Conservation (phyloP, 2,888 invertebrate species). For the Megaustenia siamemsis region DNA sequence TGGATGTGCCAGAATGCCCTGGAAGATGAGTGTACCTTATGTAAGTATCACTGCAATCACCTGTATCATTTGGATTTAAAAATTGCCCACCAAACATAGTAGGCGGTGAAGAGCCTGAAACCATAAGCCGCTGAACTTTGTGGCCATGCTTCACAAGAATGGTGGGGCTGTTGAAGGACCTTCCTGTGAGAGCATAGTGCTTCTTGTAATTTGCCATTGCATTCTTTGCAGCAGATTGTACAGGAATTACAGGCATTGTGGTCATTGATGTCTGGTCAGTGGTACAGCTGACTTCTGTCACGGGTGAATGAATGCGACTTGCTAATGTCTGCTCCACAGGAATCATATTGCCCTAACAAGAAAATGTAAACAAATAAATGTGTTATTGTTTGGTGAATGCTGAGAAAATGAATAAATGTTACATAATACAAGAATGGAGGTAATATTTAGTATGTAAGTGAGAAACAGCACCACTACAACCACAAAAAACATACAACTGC, state of each 20-base stretch:
- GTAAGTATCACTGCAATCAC: constrained; percentile 57
- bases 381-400: too few relatives aligned
- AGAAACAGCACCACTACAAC: too few relatives aligned
- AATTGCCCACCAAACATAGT: constrained; percentile 58
- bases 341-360: constrained; percentile 75
- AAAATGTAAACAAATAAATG: background rate
- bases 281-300: constrained; percentile 58
- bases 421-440: background rate
- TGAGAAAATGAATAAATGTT: background rate
- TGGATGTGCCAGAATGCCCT: constrained; percentile 45
- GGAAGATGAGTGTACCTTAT: constrained; percentile 56
- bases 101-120: constrained; percentile 65
- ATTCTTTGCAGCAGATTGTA: constrained; percentile 62
- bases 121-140: constrained; percentile 75
- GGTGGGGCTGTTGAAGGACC: constrained; percentile 70
- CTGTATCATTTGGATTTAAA: constrained; percentile 56
- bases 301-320: constrained; percentile 63
- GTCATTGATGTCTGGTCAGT: constrained; percentile 61
- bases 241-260: constrained; percentile 59
- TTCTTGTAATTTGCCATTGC: constrained; percentile 64
- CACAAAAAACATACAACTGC: too few relatives aligned
- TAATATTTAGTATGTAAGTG: too few relatives aligned
- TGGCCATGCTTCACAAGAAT: constrained; percentile 74
- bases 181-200: constrained; percentile 65
- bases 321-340: constrained; percentile 69